Conservation (phyloP, 2,888 invertebrate genomes). For the Sesia bembeciformis region DNA sequence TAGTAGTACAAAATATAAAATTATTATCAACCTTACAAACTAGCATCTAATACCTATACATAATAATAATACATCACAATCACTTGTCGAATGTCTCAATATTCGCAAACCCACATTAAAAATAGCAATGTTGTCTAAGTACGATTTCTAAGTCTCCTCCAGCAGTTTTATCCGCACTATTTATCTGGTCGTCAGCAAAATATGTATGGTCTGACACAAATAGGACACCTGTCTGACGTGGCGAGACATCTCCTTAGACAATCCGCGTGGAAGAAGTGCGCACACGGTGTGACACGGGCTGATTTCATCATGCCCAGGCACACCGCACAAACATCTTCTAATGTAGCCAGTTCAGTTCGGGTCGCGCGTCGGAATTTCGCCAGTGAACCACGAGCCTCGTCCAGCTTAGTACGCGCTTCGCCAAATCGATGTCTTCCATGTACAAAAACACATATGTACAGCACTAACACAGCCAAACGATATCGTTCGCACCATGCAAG, state of each 20-base stretch:
- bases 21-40: too few species aligned
- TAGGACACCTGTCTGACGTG: slow-evolving; percentile 80
- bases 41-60: too few species aligned
- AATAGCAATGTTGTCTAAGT: too few species aligned
- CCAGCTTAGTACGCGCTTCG: slow-evolving; percentile 70
- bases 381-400: slow-evolving; percentile 75
- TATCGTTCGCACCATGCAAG: slow-evolving; percentile 73
- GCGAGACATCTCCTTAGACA: slow-evolving; percentile 84
- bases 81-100: too few species aligned
- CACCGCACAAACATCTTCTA: slow-evolving; percentile 87
- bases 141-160: too few species aligned
- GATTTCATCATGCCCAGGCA: slow-evolving; percentile 81
- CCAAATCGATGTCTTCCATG: slow-evolving; percentile 76
- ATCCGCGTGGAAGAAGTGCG: slow-evolving; percentile 86
- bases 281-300: slow-evolving; percentile 85
- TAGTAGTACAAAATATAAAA: too few species aligned
- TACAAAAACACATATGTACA: slow-evolving; percentile 79
- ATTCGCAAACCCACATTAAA: too few species aligned
- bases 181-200: slow-evolving; percentile 49
- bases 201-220: slow-evolving; percentile 81
- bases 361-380: slow-evolving; percentile 79
- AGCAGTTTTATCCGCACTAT: too few species aligned
- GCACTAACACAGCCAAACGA: slow-evolving; percentile 71
- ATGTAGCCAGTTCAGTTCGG: slow-evolving; percentile 76
- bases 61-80: too few species aligned